A percentile compares a stretch with the other conserved stretches of the same genome.
Conservation (phyloP, 1,140 invertebrate genomes). For the Drosophila willistoni region DNA sequence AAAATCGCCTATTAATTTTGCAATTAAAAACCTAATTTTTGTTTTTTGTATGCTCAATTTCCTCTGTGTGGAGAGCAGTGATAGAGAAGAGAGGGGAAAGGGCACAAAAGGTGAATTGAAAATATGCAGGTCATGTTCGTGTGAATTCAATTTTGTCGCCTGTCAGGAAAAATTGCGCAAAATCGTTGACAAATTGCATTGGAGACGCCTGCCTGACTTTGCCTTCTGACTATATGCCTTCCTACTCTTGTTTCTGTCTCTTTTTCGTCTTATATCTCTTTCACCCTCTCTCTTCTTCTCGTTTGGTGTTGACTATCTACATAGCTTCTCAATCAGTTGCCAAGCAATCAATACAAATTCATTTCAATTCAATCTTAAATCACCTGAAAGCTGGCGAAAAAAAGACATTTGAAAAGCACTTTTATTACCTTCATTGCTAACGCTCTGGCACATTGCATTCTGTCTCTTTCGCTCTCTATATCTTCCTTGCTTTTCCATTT, state of each 20-base stretch:
- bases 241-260: neutral
- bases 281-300: neutral
- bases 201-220: slow-evolving; percentile 28
- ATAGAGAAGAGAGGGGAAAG: slow-evolving; percentile 23
- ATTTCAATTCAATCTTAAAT: slow-evolving; percentile 66
- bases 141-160: slow-evolving; percentile 66
- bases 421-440: slow-evolving; percentile 65
- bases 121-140: slow-evolving; percentile 11
- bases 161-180: slow-evolving; percentile 67
- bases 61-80: slow-evolving; percentile 47
- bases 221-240: neutral
- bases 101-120: slow-evolving; percentile 18
- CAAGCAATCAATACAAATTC: slow-evolving; percentile 70
- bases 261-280: neutral
- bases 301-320: slow-evolving; percentile 51
- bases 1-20: slow-evolving; percentile 36
- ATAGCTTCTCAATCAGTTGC: slow-evolving; percentile 46
- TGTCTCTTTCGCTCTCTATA: slow-evolving; percentile 21
- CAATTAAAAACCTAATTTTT: slow-evolving; percentile 48
- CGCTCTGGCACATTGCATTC: slow-evolving; percentile 42
- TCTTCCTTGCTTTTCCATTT: neutral
- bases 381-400: slow-evolving; percentile 50
- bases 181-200: slow-evolving; percentile 81
- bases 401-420: slow-evolving; percentile 56
- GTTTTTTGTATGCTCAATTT: slow-evolving; percentile 67